Evolutionary conservation across 2,888 invertebrate genomes (phyloP), one percentile per base, ranked within the genome.

Genomic region (Trissoscelio sp.): DNA sequence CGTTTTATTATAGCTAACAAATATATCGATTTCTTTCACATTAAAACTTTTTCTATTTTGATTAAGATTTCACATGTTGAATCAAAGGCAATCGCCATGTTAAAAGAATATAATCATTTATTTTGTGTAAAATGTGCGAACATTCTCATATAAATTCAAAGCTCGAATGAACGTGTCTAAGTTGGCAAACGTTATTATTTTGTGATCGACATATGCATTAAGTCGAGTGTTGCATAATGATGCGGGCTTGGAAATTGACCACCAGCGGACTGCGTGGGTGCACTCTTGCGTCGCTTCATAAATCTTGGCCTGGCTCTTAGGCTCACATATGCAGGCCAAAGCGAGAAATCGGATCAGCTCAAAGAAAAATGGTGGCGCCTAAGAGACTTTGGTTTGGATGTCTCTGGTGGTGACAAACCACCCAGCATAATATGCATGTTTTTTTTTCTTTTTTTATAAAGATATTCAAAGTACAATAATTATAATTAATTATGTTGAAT

Each of bases 211-310:
- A 82, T 82, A 84, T 86, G 85, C 86, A 87, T 87, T 88, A 88
- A 87, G 86, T 85, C 84, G 83, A 81, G 75, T 81, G 83, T 77
- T 79, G 77, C 79, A 87, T 86, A 85, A 83, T 81, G 83, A 83
- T 80, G 78, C 83, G 74, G 81, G 82, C 75, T 84, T 70, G 18
- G 84, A 86, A 84, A 85, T 81, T 85, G 85, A 83, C 87, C 86
- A 87, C 85, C 85, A 78, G 83, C 81, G 79, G 81, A 81, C 77
- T 81, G 86, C 87, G 88, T 88, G 86, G 87, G 88, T 84, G 87
- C 83, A 85, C 81, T 67, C 77, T 39, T 74, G 70, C 67, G 77
- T 80, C 74, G 84, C 83, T 87, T 85, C 86, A 87, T 88, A 88
- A 87, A 88, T 88, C 85, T 82, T 83, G 24, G 48, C 46, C 31